Evolutionary conservation across 2,797 vertebrate species (phyloP).

Genomic region (Hypotaenidia philippensis): DNA sequence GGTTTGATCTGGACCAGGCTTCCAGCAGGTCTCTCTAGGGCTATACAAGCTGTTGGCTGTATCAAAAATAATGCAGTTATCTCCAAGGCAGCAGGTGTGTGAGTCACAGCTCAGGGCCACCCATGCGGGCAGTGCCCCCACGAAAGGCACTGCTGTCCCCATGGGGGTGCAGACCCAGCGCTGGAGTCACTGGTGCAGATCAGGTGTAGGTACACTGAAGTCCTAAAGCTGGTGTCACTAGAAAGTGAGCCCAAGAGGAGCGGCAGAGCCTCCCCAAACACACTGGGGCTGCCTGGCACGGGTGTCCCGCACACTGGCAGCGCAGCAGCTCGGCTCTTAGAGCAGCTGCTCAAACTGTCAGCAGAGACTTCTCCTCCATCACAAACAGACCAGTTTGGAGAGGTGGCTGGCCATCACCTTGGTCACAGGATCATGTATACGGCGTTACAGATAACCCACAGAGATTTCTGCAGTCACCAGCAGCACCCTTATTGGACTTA

Average conservation of each 20-base stretch:
- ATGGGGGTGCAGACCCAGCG: background rate
- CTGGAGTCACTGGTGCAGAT: background rate
- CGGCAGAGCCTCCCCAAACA: background rate
- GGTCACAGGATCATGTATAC: rapidly evolving
- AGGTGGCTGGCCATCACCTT: background rate
- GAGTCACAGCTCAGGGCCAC: background rate
- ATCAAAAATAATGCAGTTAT: background rate
- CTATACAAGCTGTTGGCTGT: background rate
- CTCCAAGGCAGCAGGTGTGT: background rate
- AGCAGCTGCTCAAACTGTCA: background rate
- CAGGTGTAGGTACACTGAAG: background rate
- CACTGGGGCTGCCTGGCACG: background rate
- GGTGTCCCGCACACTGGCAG: background rate
- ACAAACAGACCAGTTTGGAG: background rate
- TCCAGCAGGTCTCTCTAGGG: background rate
- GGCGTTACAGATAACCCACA: rapidly evolving
- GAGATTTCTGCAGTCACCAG: background rate
- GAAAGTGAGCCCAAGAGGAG: background rate
- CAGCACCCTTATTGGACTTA: background rate
- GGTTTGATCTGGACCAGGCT: background rate
- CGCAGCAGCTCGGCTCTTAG: rapidly evolving
- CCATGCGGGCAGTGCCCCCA: background rate
- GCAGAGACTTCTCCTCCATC: background rate
- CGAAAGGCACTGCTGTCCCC: background rate
- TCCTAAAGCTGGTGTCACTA: background rate